phyloP scores from a whole-genome alignment of 1,140 invertebrate species.

The Lerema accius region DNA sequence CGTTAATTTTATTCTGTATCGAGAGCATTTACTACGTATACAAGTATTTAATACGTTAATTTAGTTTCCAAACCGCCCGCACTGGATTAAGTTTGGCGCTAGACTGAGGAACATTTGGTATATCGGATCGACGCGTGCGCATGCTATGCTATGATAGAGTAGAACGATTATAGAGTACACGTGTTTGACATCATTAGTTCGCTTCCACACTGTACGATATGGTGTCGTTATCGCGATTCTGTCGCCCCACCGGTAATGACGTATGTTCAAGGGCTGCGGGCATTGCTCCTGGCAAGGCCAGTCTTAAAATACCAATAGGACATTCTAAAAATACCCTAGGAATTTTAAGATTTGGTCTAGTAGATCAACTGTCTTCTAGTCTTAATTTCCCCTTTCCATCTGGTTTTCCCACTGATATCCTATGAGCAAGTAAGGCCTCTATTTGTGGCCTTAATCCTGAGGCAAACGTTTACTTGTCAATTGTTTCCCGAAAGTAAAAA shows the following conservation, averaged over 20 bases:
- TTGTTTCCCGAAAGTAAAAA: too few species aligned
- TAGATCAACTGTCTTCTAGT: too few species aligned
- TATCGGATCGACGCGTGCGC: conserved; percentile 49
- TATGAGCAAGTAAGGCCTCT: too few species aligned
- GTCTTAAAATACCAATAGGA: too few species aligned
- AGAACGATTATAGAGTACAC: conserved; percentile 15
- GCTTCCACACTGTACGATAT: not conserved
- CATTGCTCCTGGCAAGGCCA: too few species aligned
- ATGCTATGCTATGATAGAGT: conserved; percentile 27
- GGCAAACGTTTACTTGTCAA: too few species aligned
- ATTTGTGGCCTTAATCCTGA: too few species aligned
- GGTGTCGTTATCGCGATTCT: not conserved
- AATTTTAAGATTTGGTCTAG: too few species aligned
- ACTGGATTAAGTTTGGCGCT: conserved; percentile 36
- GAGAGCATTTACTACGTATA: conserved; percentile 10
- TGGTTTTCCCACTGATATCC: too few species aligned
- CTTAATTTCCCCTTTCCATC: too few species aligned
- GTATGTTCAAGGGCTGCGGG: too few species aligned
- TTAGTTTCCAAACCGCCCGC: conserved; percentile 16
- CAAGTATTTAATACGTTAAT: conserved; percentile 6
- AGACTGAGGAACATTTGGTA: conserved; percentile 33
- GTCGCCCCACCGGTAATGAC: not conserved
- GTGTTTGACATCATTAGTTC: not conserved
- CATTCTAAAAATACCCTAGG: too few species aligned
- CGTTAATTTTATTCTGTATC: not conserved